Evolutionary conservation across 2,797 vertebrate species (phyloP).

Genomic region (Serranus cabrilla): DNA sequence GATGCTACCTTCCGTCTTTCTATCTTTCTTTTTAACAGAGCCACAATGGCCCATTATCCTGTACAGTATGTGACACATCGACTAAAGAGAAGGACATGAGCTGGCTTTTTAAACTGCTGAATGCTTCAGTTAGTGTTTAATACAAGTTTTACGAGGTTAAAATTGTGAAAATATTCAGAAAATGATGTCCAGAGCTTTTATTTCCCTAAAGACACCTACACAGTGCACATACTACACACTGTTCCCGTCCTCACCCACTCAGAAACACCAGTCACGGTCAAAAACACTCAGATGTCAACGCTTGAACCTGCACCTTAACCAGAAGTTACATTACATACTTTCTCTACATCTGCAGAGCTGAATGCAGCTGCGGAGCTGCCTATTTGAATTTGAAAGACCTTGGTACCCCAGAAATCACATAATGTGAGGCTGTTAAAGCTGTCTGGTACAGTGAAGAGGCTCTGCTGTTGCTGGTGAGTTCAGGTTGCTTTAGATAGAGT

Average conservation of each 20-base stretch:
- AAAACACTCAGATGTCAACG: neutral
- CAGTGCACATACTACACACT: neutral
- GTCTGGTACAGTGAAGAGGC: conserved; percentile 4
- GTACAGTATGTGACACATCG: neutral
- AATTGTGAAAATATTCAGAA: neutral
- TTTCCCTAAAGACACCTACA: too few relatives aligned
- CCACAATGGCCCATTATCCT: too few relatives aligned
- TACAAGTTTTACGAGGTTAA: neutral
- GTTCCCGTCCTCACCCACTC: neutral
- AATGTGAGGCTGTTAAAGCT: neutral
- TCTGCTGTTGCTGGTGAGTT: neutral
- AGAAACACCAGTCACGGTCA: neutral
- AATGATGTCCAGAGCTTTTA: neutral
- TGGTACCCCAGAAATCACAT: neutral
- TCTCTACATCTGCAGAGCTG: neutral
- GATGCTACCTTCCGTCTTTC: too few relatives aligned
- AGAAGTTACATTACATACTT: neutral
- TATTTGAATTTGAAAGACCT: neutral
- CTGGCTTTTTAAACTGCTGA: neutral
- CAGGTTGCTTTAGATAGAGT: neutral
- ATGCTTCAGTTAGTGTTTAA: neutral
- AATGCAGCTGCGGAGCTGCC: neutral
- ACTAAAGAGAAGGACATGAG: neutral
- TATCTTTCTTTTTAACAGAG: too few relatives aligned
- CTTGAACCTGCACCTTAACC: neutral